Percentiles rank a stretch among this genome's conserved stretches.
These are phyloP conservation scores for Dicyrtoma fusca DNA, from an alignment of 2,888 invertebrate genomes.

Conservation along the genomic window DNA sequence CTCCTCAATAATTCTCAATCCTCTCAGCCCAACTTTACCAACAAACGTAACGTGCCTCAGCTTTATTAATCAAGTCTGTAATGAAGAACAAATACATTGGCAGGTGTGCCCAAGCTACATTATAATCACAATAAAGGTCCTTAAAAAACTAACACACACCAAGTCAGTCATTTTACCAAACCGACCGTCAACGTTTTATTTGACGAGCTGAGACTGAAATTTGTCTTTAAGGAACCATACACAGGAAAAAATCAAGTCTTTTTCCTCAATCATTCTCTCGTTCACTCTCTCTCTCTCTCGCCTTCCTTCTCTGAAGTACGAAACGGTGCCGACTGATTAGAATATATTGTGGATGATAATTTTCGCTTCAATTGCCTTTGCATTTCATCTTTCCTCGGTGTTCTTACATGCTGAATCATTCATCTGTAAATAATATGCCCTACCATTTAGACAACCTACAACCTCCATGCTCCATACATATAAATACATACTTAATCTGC, in stretches of 20 bases:
- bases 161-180: constrained; percentile 3
- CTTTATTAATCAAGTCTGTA: constrained; percentile 28
- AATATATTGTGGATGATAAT: constrained; percentile 48
- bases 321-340: constrained; percentile 46
- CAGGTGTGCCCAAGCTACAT: constrained; percentile 28
- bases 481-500: neutral
- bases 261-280: constrained; percentile 3
- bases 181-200: constrained; percentile 23
- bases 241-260: constrained; percentile 23
- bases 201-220: constrained; percentile 13
- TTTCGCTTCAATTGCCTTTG: constrained; percentile 46
- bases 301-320: constrained; percentile 28
- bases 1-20: constrained; percentile 7
- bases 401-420: constrained; percentile 44
- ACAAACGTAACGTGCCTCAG: neutral
- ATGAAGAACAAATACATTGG: constrained; percentile 34
- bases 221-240: constrained; percentile 14
- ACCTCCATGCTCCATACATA: neutral
- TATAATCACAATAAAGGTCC: constrained; percentile 32
- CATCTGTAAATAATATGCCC: constrained; percentile 34
- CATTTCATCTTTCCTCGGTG: constrained; percentile 30
- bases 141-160: constrained; percentile 24
- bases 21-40: constrained; percentile 12
- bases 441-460: constrained; percentile 5
- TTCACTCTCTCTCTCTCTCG: constrained; percentile 19